These are phyloP conservation scores for Protonibea diacanthus DNA, from an alignment of 2,797 vertebrate species.

Conservation along the genomic window DNA sequence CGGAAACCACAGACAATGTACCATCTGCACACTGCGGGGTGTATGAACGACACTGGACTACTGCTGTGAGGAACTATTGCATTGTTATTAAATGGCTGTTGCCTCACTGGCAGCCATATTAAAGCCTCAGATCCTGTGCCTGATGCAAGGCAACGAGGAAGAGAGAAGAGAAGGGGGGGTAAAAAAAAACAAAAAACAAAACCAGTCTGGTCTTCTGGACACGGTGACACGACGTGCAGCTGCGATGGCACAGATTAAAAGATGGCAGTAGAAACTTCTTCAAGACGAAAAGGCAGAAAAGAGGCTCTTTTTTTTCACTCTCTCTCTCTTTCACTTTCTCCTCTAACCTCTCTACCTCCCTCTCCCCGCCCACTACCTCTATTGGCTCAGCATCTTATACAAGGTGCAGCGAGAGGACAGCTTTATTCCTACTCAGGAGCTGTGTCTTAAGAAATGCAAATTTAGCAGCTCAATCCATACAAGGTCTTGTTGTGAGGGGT, in stretches of 20 bases:
- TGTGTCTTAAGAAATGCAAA: constrained; percentile 63
- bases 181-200: constrained; percentile 28
- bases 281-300: constrained; percentile 51
- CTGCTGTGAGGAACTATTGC: constrained; percentile 86
- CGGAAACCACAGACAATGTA: constrained; percentile 82
- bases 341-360: constrained; percentile 45
- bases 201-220: constrained; percentile 70
- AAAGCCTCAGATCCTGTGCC: constrained; percentile 80
- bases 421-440: constrained; percentile 45
- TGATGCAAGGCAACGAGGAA: constrained; percentile 70
- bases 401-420: constrained; percentile 63
- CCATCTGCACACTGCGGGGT: constrained; percentile 86
- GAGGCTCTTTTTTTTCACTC: not conserved
- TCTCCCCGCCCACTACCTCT: constrained; percentile 55
- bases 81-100: constrained; percentile 87
- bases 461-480: constrained; percentile 47
- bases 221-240: constrained; percentile 72
- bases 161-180: constrained; percentile 13
- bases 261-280: constrained; percentile 63
- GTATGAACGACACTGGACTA: constrained; percentile 79
- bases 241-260: constrained; percentile 69
- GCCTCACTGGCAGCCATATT: constrained; percentile 85
- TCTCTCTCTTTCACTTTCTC: constrained; percentile 12
- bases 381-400: constrained; percentile 60
- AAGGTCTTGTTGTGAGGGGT: constrained; percentile 23